These are phyloP conservation scores for Drosophila colorata DNA, from an alignment of 2,888 invertebrate species.

Conservation along the genomic window DNA sequence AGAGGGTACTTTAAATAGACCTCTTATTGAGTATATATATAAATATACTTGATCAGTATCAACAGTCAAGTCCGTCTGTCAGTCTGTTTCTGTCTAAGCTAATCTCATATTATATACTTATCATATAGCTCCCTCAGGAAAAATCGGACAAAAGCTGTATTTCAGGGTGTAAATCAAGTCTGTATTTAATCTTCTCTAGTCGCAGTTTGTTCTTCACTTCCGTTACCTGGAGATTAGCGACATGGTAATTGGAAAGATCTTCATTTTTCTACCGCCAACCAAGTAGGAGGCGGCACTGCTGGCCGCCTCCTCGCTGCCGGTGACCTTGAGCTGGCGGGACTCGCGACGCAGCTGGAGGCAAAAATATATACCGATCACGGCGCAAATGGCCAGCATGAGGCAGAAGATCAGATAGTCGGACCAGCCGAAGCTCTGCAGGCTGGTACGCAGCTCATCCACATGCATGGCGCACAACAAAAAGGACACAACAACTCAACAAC, in stretches of 20 bases:
- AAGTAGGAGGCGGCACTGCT: slow-evolving; percentile 86
- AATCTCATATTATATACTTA: too few species aligned
- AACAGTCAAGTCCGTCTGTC: too few species aligned
- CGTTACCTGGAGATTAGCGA: slow-evolving; percentile 89
- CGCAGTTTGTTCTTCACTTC: neutral
- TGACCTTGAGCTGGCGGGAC: slow-evolving; percentile 82
- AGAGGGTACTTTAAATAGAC: too few species aligned
- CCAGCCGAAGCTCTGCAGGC: slow-evolving; percentile 89
- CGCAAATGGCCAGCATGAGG: slow-evolving; percentile 91
- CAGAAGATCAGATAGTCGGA: slow-evolving; percentile 92
- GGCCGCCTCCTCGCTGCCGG: slow-evolving; percentile 85
- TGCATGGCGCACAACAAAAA: slow-evolving; percentile 60
- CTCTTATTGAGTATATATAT: too few species aligned
- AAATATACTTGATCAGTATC: too few species aligned
- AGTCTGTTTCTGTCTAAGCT: too few species aligned
- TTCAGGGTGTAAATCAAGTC: too few species aligned
- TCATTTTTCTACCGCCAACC: slow-evolving; percentile 89
- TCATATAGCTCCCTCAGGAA: too few species aligned
- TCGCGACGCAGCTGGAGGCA: slow-evolving; percentile 88
- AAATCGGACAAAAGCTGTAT: too few species aligned
- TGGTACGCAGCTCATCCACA: slow-evolving; percentile 84
- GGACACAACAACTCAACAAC: slow-evolving; percentile 12
- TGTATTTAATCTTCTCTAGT: too few species aligned
- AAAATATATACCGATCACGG: slow-evolving; percentile 93
- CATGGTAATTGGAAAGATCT: slow-evolving; percentile 89